phyloP scores from a whole-genome alignment of 2,888 invertebrate genomes.

The Diabrotica balteata region DNA sequence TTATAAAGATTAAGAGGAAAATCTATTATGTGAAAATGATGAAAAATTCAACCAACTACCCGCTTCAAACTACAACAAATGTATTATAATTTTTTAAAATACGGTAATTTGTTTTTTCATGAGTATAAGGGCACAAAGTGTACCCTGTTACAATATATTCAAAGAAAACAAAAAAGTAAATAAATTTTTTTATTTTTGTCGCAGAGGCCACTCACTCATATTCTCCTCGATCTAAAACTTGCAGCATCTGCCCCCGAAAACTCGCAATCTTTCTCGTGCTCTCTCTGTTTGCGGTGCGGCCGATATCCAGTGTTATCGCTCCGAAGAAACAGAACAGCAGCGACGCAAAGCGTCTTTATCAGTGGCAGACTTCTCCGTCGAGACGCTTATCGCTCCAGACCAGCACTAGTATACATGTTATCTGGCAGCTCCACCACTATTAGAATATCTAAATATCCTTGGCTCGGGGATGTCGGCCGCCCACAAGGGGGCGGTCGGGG shows the following conservation, averaged over 20 bases:
- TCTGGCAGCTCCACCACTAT: conserved; percentile 60
- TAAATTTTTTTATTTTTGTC: conserved; percentile 6
- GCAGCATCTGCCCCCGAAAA: conserved; percentile 27
- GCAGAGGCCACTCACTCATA: conserved; percentile 21
- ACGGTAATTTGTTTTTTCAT: too few species aligned
- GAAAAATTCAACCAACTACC: too few species aligned
- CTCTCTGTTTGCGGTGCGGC: conserved; percentile 49
- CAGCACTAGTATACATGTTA: conserved; percentile 60
- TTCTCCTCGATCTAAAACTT: conserved; percentile 17
- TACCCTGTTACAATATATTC: too few species aligned
- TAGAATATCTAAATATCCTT: conserved; percentile 62
- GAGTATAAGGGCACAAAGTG: too few species aligned
- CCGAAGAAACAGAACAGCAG: conserved; percentile 56
- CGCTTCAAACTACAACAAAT: too few species aligned
- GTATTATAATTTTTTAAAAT: too few species aligned
- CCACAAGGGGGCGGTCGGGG: conserved; percentile 39
- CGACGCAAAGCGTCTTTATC: conserved; percentile 60
- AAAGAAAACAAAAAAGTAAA: too few species aligned
- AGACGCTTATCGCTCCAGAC: conserved; percentile 59
- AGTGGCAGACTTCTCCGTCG: conserved; percentile 57
- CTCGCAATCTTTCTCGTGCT: conserved; percentile 38
- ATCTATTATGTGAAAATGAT: too few species aligned
- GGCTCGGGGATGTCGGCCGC: conserved; percentile 49
- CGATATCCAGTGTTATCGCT: conserved; percentile 54
- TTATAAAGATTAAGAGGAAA: too few species aligned